Evolutionary conservation across 2,113 vertebrate genomes (phyloP).

Genomic region (Coregonus clupeaformis): DNA sequence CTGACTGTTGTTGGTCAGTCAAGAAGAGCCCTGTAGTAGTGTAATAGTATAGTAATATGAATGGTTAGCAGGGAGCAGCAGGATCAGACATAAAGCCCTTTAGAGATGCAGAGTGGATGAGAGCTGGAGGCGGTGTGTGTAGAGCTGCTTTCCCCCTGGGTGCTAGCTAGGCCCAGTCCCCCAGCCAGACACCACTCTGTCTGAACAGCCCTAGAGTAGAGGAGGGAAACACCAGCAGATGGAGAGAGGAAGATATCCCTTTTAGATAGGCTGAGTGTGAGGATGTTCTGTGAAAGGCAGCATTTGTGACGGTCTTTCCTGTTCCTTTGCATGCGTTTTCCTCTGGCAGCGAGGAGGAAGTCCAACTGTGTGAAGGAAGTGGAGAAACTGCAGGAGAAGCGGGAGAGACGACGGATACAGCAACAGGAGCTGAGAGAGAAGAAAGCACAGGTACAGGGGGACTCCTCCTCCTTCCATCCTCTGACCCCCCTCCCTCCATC

Average conservation of each 20-base stretch:
- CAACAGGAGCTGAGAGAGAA: slow-evolving; percentile 98
- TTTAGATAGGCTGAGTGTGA: slow-evolving; percentile 11
- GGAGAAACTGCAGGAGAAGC: slow-evolving; percentile 97
- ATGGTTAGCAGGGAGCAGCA: background rate
- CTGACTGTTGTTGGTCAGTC: background rate
- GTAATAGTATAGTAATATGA: background rate
- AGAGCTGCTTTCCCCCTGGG: slow-evolving; percentile 46
- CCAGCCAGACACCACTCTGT: background rate
- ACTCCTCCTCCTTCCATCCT: background rate
- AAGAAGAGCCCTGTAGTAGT: background rate
- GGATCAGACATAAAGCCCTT: slow-evolving; percentile 29
- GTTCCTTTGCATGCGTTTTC: background rate
- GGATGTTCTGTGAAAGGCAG: slow-evolving; percentile 18
- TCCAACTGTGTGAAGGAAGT: slow-evolving; percentile 99
- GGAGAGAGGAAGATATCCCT: slow-evolving; percentile 16
- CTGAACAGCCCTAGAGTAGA: background rate
- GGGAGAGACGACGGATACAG: slow-evolving; percentile 91
- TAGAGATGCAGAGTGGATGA: slow-evolving; percentile 34
- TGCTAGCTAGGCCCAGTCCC: slow-evolving; percentile 26
- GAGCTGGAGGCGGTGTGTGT: slow-evolving; percentile 49
- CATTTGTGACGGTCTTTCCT: slow-evolving; percentile 31
- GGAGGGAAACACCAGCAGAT: background rate
- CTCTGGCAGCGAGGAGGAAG: slow-evolving; percentile 89
- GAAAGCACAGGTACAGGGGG: slow-evolving; percentile 85
- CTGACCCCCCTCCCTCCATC: background rate